These are phyloP conservation scores for Polylopha cassiicola DNA, from an alignment of 2,888 invertebrate species.

Conservation along the genomic window DNA sequence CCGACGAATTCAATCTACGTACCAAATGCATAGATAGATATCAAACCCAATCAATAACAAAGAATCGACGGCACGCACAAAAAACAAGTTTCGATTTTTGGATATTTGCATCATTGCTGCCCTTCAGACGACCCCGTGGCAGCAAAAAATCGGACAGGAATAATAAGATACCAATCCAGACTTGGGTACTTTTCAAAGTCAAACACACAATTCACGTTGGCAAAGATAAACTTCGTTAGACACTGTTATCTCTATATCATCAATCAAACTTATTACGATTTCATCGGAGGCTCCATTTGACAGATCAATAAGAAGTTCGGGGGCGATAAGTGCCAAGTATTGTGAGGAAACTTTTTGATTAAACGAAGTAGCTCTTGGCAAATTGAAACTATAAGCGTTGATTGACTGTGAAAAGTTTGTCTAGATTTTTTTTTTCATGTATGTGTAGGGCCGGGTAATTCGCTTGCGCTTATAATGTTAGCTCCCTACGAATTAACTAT, in stretches of 20 bases:
- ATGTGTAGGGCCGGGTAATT: too few species aligned
- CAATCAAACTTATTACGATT: slow-evolving; percentile 8
- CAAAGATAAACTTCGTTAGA: slow-evolving; percentile 4
- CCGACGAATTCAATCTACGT: too few species aligned
- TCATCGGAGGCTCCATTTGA: slow-evolving; percentile 1
- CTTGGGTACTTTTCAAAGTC: slow-evolving; percentile 17
- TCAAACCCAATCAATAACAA: slow-evolving; percentile 2
- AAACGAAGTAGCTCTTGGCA: too few species aligned
- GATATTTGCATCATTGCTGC: slow-evolving; percentile 7
- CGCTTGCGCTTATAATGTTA: slow-evolving; percentile 18
- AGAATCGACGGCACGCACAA: too few species aligned
- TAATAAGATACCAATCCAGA: slow-evolving; percentile 11
- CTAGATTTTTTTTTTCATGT: too few species aligned
- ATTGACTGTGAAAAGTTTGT: neutral
- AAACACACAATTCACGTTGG: slow-evolving; percentile 7
- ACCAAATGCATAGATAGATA: too few species aligned
- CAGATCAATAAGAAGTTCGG: neutral
- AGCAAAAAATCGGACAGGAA: slow-evolving; percentile 12
- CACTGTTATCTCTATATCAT: slow-evolving; percentile 5
- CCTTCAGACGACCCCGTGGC: slow-evolving; percentile 8
- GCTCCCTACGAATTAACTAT: slow-evolving; percentile 34
- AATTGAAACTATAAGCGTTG: too few species aligned
- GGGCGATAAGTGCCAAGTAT: too few species aligned
- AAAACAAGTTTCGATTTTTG: neutral
- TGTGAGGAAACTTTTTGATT: too few species aligned